Evolutionary conservation across 2,888 invertebrate species (phyloP).

Genomic region (Pegoplata infirma): DNA sequence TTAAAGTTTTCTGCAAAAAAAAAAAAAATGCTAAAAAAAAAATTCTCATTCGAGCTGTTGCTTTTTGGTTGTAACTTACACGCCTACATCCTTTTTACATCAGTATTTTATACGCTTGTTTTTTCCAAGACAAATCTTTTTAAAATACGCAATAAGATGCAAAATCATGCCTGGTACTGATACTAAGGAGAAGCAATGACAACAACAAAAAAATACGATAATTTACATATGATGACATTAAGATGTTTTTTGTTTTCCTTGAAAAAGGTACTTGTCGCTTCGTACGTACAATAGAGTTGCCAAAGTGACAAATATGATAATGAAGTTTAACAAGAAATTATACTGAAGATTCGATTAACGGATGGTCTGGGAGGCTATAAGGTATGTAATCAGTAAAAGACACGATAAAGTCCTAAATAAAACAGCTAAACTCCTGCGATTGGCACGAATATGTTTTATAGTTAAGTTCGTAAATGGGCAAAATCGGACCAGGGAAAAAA

Average conservation of each 20-base stretch:
- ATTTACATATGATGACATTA: constrained; percentile 21
- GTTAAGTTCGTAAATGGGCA: too few species aligned
- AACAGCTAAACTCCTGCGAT: too few species aligned
- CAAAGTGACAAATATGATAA: too few species aligned
- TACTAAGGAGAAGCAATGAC: background rate
- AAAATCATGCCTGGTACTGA: constrained; percentile 31
- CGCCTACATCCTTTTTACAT: constrained; percentile 55
- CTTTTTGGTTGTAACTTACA: constrained; percentile 26
- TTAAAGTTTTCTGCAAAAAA: constrained; percentile 3
- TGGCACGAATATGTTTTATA: too few species aligned
- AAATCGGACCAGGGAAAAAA: too few species aligned
- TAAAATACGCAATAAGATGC: constrained; percentile 38
- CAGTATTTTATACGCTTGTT: constrained; percentile 14
- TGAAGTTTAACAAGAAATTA: too few species aligned
- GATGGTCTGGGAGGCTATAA: too few species aligned
- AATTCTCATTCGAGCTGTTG: constrained; percentile 8
- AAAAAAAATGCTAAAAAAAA: background rate
- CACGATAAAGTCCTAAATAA: too few species aligned
- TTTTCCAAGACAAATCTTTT: constrained; percentile 17
- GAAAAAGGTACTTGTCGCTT: background rate
- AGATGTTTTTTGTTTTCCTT: background rate
- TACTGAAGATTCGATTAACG: too few species aligned
- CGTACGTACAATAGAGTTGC: too few species aligned
- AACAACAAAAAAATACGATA: constrained; percentile 9
- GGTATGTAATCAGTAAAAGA: too few species aligned